Evolutionary conservation across 2,113 vertebrate genomes (phyloP), one percentile per base, ranked within the genome.

Genomic region (Semnornis frantzii): DNA sequence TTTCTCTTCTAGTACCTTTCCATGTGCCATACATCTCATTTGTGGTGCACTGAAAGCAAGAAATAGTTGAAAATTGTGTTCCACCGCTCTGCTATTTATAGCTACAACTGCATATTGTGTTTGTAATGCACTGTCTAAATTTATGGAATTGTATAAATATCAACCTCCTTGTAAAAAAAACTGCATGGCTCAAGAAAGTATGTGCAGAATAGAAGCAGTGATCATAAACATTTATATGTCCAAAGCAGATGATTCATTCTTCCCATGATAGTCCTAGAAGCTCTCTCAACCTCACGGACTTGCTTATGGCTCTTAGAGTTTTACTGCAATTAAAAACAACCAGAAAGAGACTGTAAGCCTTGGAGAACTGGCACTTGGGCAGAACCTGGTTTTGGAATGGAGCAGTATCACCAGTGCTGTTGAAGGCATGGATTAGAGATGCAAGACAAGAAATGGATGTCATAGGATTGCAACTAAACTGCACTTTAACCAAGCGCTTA

Each of bases 231-330:
- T 91, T 92, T 94, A 75, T 86, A 65, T 85, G 94, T 91, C 70
- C 54, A 94, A 93, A 90, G 76, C 73, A 72, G 85, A 90, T 95
- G 95, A 95, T 94, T 96, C 91, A 97, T 91, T 91, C 82, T 88
- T 94, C 92, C 85, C 80, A 37, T 90, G 93, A 90, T 90, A 87
- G 60, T 94, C 82, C 89, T 87, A 79, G 44, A 0, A 95, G 66
- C 79, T 80, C 46, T 84, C 87, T 94, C 70, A 55, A 18, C 71
- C 85, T 88, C 39, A 12, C 69, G 58, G 70, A 71, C 62, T 86
- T 86, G 82, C 80, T 64, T 77, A 24, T 42, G 65, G 87, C 75
- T 88, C 65, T 83, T 62, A 44, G 6, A n/a, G 57, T 68, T 87
- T 70, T 85, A 65, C 72, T 64, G 79, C 19, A 5, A 5, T 81